Conservation (phyloP, 1,140 invertebrate species). For the Scaptodrosophila lebanonensis region DNA sequence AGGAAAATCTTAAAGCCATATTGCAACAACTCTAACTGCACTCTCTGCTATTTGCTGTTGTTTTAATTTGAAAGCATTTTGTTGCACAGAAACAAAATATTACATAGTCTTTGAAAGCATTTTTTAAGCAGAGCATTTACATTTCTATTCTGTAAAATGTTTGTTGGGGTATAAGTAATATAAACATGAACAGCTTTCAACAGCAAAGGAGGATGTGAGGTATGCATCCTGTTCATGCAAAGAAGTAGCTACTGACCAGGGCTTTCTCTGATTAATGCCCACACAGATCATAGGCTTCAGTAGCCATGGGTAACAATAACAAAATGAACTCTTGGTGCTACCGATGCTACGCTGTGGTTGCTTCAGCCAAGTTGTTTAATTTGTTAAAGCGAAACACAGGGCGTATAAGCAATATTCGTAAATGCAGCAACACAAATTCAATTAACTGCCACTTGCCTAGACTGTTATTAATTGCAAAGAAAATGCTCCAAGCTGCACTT, state of each 20-base stretch:
- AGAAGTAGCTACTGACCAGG: constrained; percentile 50
- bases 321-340: constrained; percentile 23
- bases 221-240: constrained; percentile 56
- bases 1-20: too few species aligned
- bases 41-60: too few species aligned
- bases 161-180: constrained; percentile 30
- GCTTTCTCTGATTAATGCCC: constrained; percentile 57
- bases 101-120: too few species aligned
- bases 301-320: constrained; percentile 1
- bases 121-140: too few species aligned
- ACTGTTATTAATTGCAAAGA: constrained; percentile 51
- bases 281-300: constrained; percentile 44
- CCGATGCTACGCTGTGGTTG: too few species aligned
- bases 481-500: constrained; percentile 47
- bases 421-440: constrained; percentile 66
- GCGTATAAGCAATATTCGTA: constrained; percentile 45
- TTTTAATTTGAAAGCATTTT: too few species aligned
- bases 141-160: too few species aligned
- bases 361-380: constrained; percentile 64
- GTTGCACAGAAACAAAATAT: too few species aligned
- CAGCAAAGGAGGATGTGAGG: constrained; percentile 32
- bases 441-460: constrained; percentile 44
- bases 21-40: too few species aligned
- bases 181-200: background rate
- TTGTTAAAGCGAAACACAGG: constrained; percentile 42